Percentiles rank a stretch among this genome's conserved stretches.
These are phyloP conservation scores for Rhynchonema sp. DNA, from an alignment of 2,888 invertebrate genomes.

Conservation along the genomic window DNA sequence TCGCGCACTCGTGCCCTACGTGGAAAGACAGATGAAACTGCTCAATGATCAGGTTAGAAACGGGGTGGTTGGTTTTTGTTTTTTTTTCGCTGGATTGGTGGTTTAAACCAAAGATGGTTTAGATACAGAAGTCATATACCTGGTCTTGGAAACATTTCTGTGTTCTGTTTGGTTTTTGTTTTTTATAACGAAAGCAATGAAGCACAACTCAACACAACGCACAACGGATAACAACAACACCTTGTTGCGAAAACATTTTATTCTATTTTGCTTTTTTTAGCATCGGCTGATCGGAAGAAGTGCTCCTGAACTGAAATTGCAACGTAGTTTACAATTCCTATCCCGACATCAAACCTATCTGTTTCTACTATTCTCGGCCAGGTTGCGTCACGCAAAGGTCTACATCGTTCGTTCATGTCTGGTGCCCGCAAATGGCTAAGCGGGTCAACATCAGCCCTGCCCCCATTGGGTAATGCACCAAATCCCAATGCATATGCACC, in stretches of 20 bases:
- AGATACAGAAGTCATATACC: slow-evolving; percentile 6
- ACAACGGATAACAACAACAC: too few species aligned
- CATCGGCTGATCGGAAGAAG: background rate
- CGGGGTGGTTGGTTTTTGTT: background rate
- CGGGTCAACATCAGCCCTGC: slow-evolving; percentile 8
- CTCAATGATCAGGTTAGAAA: slow-evolving; percentile 30
- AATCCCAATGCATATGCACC: too few species aligned
- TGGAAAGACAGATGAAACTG: slow-evolving; percentile 64
- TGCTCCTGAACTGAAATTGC: background rate
- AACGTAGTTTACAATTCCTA: background rate
- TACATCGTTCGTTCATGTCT: slow-evolving; percentile 72
- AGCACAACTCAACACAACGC: too few species aligned
- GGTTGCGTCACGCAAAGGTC: slow-evolving; percentile 48
- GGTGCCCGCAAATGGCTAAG: slow-evolving; percentile 81
- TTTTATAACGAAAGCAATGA: too few species aligned
- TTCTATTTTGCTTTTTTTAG: background rate
- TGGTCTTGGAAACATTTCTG: slow-evolving; percentile 5
- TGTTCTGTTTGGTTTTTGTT: background rate
- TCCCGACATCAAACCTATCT: too few species aligned
- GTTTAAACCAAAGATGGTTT: slow-evolving; percentile 5
- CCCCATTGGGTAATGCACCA: too few species aligned
- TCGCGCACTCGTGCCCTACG: slow-evolving; percentile 66
- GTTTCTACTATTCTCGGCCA: slow-evolving; percentile 31
- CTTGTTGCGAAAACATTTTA: background rate
- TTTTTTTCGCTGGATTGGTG: too few species aligned